Conservation (phyloP, 2,113 vertebrate genomes). For the Symphodus melops region DNA sequence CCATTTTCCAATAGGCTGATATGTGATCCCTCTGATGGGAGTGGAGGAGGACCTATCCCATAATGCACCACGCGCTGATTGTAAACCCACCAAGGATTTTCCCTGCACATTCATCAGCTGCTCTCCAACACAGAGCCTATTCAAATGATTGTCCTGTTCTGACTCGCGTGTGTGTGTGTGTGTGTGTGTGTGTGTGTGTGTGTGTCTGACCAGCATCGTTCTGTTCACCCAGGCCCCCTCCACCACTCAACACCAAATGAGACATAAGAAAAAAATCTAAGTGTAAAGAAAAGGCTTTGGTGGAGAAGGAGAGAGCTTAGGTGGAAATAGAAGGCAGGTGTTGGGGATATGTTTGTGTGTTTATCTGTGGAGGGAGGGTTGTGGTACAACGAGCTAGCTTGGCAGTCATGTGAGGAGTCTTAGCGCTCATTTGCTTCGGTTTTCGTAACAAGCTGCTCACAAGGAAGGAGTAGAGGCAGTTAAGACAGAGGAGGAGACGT, state of each 20-base stretch:
- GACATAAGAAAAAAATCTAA: background rate
- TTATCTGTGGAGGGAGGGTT: background rate
- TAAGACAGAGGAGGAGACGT: too few relatives aligned
- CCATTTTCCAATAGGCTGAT: slow-evolving; percentile 69
- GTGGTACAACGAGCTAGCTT: background rate
- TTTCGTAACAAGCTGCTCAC: slow-evolving; percentile 39
- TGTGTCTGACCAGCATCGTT: too few relatives aligned
- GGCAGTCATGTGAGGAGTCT: slow-evolving; percentile 72
- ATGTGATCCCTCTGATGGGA: slow-evolving; percentile 69
- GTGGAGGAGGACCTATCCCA: slow-evolving; percentile 52
- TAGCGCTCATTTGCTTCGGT: slow-evolving; percentile 48
- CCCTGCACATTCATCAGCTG: slow-evolving; percentile 47
- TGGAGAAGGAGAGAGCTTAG: background rate
- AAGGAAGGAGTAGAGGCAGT: slow-evolving; percentile 13
- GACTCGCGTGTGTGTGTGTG: background rate
- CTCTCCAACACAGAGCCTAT: slow-evolving; percentile 33
- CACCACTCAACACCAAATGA: slow-evolving; percentile 20
- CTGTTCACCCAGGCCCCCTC: slow-evolving; percentile 1
- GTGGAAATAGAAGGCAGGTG: slow-evolving; percentile 46
- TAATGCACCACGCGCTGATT: slow-evolving; percentile 58
- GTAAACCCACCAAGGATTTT: slow-evolving; percentile 46
- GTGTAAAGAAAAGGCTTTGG: slow-evolving; percentile 2
- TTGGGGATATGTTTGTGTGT: slow-evolving; percentile 9
- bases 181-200: background rate
- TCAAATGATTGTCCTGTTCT: slow-evolving; percentile 40